Evolutionary conservation across 2,113 vertebrate genomes (phyloP).

Genomic region (Capreolus pygargus): DNA sequence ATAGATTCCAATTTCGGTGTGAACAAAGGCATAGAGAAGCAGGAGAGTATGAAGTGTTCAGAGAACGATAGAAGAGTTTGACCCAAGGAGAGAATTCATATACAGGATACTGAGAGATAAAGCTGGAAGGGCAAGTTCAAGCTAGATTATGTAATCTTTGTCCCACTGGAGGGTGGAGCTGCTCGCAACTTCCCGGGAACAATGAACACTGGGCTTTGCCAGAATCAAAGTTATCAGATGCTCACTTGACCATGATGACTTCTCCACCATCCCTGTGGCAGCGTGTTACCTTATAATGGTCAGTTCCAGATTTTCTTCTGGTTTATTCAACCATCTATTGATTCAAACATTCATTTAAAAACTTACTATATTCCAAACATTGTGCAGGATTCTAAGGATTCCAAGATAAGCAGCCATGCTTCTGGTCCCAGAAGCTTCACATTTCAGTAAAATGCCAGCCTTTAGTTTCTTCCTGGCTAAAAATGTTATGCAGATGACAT

Average conservation of each 20-base stretch:
- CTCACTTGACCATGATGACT: background rate
- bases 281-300: background rate
- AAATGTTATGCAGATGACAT: background rate
- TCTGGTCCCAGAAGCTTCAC: background rate
- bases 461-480: background rate
- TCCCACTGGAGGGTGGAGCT: background rate
- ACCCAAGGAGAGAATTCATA: background rate
- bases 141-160: background rate
- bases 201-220: background rate
- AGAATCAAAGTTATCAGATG: background rate
- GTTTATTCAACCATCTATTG: background rate
- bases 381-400: background rate
- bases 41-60: background rate
- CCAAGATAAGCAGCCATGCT: background rate
- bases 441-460: constrained; percentile 9
- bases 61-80: background rate
- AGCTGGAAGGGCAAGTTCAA: background rate
- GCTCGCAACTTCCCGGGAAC: background rate
- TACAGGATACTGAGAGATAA: background rate
- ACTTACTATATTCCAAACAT: background rate
- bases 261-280: background rate
- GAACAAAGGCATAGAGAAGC: background rate
- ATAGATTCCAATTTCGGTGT: background rate
- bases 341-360: background rate
- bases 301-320: background rate